Percentiles rank a stretch among this genome's conserved stretches.
Evolutionary conservation across 2,113 vertebrate species (phyloP).

Genomic region (Corythornis cristatus): DNA sequence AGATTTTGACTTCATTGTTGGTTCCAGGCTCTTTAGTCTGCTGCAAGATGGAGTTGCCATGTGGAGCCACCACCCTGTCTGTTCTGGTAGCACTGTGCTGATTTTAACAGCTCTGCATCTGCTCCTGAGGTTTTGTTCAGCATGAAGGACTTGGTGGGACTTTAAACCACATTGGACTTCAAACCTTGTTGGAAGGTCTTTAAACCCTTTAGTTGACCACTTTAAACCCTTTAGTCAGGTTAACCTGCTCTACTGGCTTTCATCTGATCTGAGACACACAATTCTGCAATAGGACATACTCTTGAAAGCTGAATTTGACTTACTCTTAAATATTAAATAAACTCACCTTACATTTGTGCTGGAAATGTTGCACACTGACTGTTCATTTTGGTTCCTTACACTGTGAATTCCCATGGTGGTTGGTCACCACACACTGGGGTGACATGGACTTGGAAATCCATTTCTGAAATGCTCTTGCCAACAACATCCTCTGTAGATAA

Average conservation of each 20-base stretch:
- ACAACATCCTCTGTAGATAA: background rate
- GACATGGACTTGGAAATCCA: background rate
- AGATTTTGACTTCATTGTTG: background rate
- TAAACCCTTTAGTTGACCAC: background rate
- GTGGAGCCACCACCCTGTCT: background rate
- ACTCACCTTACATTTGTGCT: background rate
- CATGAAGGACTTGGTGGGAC: background rate
- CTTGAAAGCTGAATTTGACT: background rate
- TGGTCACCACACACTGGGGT: background rate
- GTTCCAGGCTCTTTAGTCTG: background rate
- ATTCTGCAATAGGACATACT: background rate
- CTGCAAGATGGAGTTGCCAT: background rate
- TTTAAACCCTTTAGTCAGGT: background rate
- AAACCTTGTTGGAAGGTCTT: too few species aligned
- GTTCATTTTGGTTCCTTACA: background rate
- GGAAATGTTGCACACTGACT: background rate
- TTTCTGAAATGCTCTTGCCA: constrained; percentile 15
- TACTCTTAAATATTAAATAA: background rate
- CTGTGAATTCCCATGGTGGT: background rate
- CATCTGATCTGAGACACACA: background rate
- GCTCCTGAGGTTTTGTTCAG: background rate
- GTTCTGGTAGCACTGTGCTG: background rate
- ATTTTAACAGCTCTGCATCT: background rate
- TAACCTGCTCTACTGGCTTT: background rate
- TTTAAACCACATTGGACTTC: too few species aligned